A percentile compares a stretch with the other conserved stretches of the same genome.
Evolutionary conservation across 2,888 invertebrate genomes (phyloP).

Genomic region (Craniophora ligustri): DNA sequence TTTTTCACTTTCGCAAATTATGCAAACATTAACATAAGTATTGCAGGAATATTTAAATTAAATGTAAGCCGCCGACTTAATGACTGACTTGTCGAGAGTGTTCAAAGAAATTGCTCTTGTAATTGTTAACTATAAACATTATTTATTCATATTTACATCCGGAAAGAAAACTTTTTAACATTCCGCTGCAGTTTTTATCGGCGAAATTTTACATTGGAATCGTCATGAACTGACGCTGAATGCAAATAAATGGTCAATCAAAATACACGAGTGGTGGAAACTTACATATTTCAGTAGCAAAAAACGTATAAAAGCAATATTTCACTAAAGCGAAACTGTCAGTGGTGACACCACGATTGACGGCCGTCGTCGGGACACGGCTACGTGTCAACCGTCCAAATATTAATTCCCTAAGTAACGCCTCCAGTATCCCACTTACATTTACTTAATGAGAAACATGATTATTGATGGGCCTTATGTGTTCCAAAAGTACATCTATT

Average conservation of each 20-base stretch:
- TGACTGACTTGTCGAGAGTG: conserved; percentile 40
- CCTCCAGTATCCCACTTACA: conserved; percentile 65
- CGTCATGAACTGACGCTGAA: conserved; percentile 20
- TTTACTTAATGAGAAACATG: conserved; percentile 74
- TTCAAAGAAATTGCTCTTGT: conserved; percentile 44
- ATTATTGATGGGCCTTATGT: conserved; percentile 74
- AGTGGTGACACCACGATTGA: conserved; percentile 51
- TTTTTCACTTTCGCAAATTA: conserved; percentile 51
- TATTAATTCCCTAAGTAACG: conserved; percentile 80
- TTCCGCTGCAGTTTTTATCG: conserved; percentile 14
- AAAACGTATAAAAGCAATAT: conserved; percentile 48
- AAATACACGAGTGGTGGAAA: conserved; percentile 41
- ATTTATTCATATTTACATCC: conserved; percentile 33
- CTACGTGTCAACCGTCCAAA: conserved; percentile 61
- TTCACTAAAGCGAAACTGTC: conserved; percentile 41
- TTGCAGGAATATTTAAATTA: conserved; percentile 56
- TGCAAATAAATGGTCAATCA: conserved; percentile 48
- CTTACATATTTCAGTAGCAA: conserved; percentile 39
- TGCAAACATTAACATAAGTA: conserved; percentile 56
- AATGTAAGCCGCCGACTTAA: conserved; percentile 47
- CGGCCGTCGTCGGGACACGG: conserved; percentile 40
- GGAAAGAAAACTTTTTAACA: conserved; percentile 22
- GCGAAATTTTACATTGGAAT: conserved; percentile 14
- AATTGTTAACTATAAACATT: conserved; percentile 34
- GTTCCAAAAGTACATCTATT: conserved; percentile 59